Base-by-base conservation (phyloP, 2,888 invertebrate species). In the Hypolimnas misippus region DNA sequence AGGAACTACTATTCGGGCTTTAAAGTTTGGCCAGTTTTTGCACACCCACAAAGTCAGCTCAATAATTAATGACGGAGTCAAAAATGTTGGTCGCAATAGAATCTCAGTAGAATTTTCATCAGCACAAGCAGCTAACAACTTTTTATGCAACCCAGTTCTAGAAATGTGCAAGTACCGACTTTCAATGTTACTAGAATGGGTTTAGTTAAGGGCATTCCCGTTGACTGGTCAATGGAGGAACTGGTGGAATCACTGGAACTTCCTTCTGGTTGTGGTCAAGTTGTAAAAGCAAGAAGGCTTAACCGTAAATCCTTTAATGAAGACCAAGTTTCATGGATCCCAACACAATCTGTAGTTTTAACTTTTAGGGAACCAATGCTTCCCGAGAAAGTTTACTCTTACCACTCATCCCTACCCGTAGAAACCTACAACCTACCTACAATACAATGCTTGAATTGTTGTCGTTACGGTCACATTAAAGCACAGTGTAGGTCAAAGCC, bases 391-490 rank as follows among this genome's bases (percentile, higher is more conserved):
- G 17, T 68, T 4, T 70, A 17, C 16, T 60, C 33, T 12, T 67
- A 21, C 12, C 51, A 62, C 21, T 57, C 31, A 0, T 49, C 63
- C 2, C 12, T 68, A 0, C 46, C 53, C 1, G 69, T 71, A 0
- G 67, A 67, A 17, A 33, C 40, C 7, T 70, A 70, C n/a, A 12
- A 35, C 10, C 56, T 58, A 1, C 68, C 68, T 0, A 68, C 67
- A 0, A 67, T 70, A 1, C 67, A 67, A 10, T 70, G 69, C 12
- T 12, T 31, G 0, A 65, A 61, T 2, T 74, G 72, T 38, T 73
- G 71, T 19, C 53, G 68, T 0, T 74, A 67, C 57, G 74, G 74
- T 0, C 72, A 74, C 21, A 57, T 63, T 1, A 67, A 65, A 35
- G 19, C 55, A 0, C 67, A 70, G 33, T 74, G 72, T 40, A n/a